phyloP scores from a whole-genome alignment of 2,113 vertebrate genomes.

The Aegithalos caudatus region DNA sequence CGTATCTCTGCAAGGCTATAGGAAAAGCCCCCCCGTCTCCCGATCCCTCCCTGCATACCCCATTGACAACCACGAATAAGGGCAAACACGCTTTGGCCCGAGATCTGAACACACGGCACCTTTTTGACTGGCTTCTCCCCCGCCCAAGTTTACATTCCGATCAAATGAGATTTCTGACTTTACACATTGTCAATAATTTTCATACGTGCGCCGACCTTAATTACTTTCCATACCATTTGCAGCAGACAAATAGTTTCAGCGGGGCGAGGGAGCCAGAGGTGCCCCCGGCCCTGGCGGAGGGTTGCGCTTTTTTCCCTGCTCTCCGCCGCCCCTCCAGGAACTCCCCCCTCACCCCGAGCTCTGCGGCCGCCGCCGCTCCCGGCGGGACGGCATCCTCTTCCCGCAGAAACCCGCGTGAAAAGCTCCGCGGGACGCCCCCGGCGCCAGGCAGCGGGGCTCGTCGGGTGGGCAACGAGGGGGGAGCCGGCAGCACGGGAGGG shows the following conservation, averaged over 20 bases:
- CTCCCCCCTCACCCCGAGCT: not conserved
- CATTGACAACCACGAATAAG: not conserved
- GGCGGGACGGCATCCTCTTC: not conserved
- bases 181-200: conserved; percentile 53
- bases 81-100: conserved; percentile 27
- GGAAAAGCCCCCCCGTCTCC: not conserved
- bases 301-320: not conserved
- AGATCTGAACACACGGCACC: conserved; percentile 33
- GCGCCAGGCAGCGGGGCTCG: not conserved
- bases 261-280: not conserved
- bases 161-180: conserved; percentile 54
- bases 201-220: not conserved
- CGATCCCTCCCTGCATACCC: not conserved
- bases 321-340: not conserved
- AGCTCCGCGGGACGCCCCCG: not conserved
- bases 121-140: not conserved
- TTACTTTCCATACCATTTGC: conserved; percentile 17
- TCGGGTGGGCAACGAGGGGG: not conserved
- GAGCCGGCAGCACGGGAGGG: not conserved
- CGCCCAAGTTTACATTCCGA: conserved; percentile 53
- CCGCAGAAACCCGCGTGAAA: not conserved
- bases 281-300: not conserved
- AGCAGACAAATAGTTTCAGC: not conserved
- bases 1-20: not conserved
- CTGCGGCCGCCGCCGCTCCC: not conserved